Evolutionary conservation across 2,888 invertebrate species (phyloP).

Genomic region (Parapristionchus giblindavisi): DNA sequence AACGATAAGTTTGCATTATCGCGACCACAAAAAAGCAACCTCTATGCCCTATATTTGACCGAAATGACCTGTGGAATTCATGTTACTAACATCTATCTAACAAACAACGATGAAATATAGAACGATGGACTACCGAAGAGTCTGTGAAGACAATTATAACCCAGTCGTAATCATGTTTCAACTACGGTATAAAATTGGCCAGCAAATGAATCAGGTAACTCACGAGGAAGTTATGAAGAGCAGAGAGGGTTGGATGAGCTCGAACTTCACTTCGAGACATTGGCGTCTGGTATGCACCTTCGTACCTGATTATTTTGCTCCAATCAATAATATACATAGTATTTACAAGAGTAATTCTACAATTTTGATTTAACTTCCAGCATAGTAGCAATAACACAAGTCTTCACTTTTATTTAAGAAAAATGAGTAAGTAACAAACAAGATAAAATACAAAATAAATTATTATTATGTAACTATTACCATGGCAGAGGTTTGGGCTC

Average conservation of each 20-base stretch:
- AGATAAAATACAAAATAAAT: too few species aligned
- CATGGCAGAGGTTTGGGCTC: constrained; percentile 62
- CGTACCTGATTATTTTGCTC: constrained; percentile 49
- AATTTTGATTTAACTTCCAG: too few species aligned
- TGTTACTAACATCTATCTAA: not conserved
- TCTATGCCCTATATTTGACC: not conserved
- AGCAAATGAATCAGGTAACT: too few species aligned
- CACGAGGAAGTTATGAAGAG: constrained; percentile 88
- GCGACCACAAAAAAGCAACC: not conserved
- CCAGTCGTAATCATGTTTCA: not conserved
- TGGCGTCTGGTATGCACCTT: constrained; percentile 64
- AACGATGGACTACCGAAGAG: too few species aligned
- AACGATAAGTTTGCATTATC: too few species aligned
- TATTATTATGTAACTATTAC: constrained; percentile 35
- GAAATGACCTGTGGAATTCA: not conserved
- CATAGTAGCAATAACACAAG: too few species aligned
- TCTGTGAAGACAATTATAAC: too few species aligned
- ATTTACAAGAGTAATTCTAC: too few species aligned
- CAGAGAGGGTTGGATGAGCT: constrained; percentile 59
- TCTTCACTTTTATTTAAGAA: too few species aligned
- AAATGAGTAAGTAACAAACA: too few species aligned
- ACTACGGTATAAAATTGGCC: constrained; percentile 10
- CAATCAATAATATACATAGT: not conserved
- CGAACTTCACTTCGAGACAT: constrained; percentile 65
- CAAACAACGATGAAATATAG: too few species aligned